Evolutionary conservation across 2,888 invertebrate species (phyloP).

Genomic region (Tenodera sinensis): DNA sequence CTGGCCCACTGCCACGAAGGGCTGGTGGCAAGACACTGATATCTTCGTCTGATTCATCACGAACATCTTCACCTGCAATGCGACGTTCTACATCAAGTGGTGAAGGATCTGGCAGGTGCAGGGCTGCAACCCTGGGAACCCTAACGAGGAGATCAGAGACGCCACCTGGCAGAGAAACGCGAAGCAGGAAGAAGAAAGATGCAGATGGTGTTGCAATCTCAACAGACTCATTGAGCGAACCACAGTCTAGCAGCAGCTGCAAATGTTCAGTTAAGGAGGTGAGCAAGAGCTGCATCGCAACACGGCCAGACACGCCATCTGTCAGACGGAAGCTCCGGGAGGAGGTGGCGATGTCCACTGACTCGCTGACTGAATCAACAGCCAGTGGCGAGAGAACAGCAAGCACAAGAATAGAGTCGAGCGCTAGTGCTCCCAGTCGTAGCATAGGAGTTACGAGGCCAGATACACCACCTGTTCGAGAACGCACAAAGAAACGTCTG

Average conservation of each 20-base stretch:
- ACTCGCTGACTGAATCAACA: slow-evolving; percentile 41
- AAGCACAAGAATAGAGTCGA: neutral
- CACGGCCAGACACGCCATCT: slow-evolving; percentile 45
- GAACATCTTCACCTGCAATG: slow-evolving; percentile 64
- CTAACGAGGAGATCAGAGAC: slow-evolving; percentile 8
- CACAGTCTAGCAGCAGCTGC: slow-evolving; percentile 4
- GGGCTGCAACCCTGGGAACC: slow-evolving; percentile 3
- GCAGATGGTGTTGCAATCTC: slow-evolving; percentile 23
- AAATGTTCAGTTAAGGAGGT: slow-evolving; percentile 7
- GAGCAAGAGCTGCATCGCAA: slow-evolving; percentile 43
- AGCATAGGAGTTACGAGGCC: slow-evolving; percentile 18
- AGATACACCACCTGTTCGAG: slow-evolving; percentile 21
- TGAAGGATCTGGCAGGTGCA: slow-evolving; percentile 7
- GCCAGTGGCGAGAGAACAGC: neutral
- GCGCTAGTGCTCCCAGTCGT: slow-evolving; percentile 18
- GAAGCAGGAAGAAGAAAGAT: slow-evolving; percentile 11
- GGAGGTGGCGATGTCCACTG: slow-evolving; percentile 40
- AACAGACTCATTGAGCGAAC: slow-evolving; percentile 27
- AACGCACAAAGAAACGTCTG: slow-evolving; percentile 5
- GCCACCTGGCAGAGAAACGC: slow-evolving; percentile 14
- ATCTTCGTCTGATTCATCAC: slow-evolving; percentile 64
- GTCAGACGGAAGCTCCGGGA: slow-evolving; percentile 35
- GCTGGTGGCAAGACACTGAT: slow-evolving; percentile 44
- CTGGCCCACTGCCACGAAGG: slow-evolving; percentile 15
- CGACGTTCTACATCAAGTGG: slow-evolving; percentile 41